Evolutionary conservation across 2,888 invertebrate species (phyloP).

Genomic region (Noctua comes): DNA sequence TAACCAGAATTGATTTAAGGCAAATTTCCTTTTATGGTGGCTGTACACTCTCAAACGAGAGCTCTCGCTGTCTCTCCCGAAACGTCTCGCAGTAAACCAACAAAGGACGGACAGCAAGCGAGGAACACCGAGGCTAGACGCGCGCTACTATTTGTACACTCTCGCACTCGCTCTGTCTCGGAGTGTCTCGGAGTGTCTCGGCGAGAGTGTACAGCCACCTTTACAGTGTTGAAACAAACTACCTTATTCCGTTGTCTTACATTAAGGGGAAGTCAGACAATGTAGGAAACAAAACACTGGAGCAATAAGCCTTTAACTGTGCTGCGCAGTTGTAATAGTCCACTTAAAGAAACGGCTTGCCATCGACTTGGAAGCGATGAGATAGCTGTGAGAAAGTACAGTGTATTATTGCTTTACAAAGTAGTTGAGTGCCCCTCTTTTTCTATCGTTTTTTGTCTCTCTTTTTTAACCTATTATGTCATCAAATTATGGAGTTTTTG

Average conservation of each 20-base stretch:
- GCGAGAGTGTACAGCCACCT: neutral
- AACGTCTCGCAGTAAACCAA: neutral
- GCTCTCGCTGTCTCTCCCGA: neutral
- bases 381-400: slow-evolving; percentile 37
- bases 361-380: slow-evolving; percentile 47
- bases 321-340: slow-evolving; percentile 54
- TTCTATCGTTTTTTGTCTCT: neutral
- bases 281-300: slow-evolving; percentile 31
- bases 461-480: neutral
- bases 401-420: slow-evolving; percentile 38
- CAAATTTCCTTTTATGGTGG: neutral
- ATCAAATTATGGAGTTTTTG: too few relatives aligned
- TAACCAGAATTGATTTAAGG: neutral
- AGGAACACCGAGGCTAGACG: neutral
- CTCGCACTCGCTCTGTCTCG: neutral
- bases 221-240: neutral
- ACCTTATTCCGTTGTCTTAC: neutral
- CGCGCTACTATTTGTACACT: neutral
- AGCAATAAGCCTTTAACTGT: slow-evolving; percentile 43
- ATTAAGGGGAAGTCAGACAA: neutral
- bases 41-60: neutral
- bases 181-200: neutral
- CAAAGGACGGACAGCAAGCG: neutral
- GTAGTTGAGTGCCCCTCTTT: slow-evolving; percentile 10
- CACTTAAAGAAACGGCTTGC: slow-evolving; percentile 52